Conservation (phyloP, 64 coral and sea anemone species). For the Montipora cactus region DNA sequence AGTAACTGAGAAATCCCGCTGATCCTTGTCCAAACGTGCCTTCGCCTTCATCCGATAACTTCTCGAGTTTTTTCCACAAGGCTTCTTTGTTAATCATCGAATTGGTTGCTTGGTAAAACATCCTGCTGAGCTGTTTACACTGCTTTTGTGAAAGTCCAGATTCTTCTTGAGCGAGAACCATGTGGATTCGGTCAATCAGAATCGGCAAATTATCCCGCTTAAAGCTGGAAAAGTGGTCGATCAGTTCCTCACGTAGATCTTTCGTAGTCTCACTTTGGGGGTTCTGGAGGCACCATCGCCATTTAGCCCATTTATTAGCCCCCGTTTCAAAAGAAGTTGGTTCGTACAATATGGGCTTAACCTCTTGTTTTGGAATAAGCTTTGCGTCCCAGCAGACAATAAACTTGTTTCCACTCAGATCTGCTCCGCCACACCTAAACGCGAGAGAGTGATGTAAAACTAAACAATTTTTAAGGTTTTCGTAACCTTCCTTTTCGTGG, state of each 20-base stretch:
- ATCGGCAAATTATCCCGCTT: not conserved
- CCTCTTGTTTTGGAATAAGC: constrained; percentile 49
- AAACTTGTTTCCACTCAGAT: constrained; percentile 78
- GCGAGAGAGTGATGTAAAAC: constrained; percentile 50
- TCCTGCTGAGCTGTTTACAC: constrained; percentile 44
- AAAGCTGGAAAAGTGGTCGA: constrained; percentile 48
- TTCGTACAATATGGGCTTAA: constrained; percentile 51
- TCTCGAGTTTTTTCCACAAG: too few species aligned
- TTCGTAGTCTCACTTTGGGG: not conserved
- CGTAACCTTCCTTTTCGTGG: constrained; percentile 13
- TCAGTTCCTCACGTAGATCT: not conserved
- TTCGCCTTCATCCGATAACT: too few species aligned
- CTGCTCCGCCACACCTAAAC: constrained; percentile 32
- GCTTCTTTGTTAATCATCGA: too few species aligned
- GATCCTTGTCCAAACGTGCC: too few species aligned
- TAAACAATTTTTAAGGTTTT: constrained; percentile 72
- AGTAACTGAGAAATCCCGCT: too few species aligned
- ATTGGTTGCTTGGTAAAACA: not conserved
- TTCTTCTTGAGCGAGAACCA: not conserved
- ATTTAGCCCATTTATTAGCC: not conserved
- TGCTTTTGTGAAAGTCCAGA: not conserved
- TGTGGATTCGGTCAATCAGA: constrained; percentile 13
- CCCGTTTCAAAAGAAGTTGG: not conserved
- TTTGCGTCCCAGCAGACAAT: constrained; percentile 80
- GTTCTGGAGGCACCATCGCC: not conserved